Evolutionary conservation across 2,888 invertebrate genomes (phyloP).

Genomic region (Diploptera punctata): DNA sequence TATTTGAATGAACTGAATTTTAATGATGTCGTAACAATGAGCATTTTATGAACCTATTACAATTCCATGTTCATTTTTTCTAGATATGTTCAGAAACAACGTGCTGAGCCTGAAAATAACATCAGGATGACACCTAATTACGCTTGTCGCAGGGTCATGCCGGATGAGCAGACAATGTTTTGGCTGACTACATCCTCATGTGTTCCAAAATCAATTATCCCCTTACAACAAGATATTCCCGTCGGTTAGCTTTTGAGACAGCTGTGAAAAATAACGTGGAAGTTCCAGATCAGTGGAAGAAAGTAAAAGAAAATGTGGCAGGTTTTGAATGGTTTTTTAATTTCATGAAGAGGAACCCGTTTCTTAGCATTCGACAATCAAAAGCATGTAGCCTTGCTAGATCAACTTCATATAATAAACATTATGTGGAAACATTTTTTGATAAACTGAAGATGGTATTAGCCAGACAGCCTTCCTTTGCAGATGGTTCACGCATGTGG

Average conservation of each 20-base stretch:
- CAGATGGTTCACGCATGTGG: slow-evolving; percentile 45
- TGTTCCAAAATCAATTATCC: neutral
- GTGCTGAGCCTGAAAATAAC: too few species aligned
- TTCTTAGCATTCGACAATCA: slow-evolving; percentile 1
- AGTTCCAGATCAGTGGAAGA: neutral
- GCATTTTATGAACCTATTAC: too few species aligned
- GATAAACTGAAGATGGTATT: slow-evolving; percentile 47
- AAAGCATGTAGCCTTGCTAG: slow-evolving; percentile 21
- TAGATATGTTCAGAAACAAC: too few species aligned
- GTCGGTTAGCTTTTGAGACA: neutral
- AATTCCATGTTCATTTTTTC: too few species aligned
- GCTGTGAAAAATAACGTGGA: neutral
- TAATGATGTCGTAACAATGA: too few species aligned
- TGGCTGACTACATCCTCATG: neutral
- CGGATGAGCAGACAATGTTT: neutral
- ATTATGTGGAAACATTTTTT: slow-evolving; percentile 45
- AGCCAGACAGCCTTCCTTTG: slow-evolving; percentile 41
- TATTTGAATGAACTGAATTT: too few species aligned
- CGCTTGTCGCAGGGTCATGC: neutral
- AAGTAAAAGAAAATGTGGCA: neutral
- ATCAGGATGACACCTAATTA: neutral
- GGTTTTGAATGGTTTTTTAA: neutral
- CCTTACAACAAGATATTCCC: neutral
- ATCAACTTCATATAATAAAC: slow-evolving; percentile 43
- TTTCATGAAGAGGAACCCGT: slow-evolving; percentile 21